Base-by-base conservation (phyloP, 2,113 vertebrate genomes). In the Tinamus guttatus region DNA sequence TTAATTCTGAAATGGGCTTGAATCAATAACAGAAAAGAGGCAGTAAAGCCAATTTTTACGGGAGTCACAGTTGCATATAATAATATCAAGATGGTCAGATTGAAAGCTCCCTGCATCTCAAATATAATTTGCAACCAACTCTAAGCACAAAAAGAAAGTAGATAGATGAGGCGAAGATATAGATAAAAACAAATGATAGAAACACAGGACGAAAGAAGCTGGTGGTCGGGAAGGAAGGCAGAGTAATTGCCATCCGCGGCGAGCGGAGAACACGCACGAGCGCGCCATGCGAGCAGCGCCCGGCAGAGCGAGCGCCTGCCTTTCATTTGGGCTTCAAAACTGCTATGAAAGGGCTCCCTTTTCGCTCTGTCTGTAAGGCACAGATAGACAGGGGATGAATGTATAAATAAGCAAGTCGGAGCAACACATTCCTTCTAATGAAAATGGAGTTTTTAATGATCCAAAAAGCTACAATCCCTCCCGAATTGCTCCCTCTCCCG, bases 1-100 rank as follows among this genome's bases (percentile, higher is more conserved):
- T 96, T 96, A 97, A 95, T 97, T 97, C 87, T 93, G 91, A 96
- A 97, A 97, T 63, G 76, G 83, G 77, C 85, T 97, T 86, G 93
- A 97, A 95, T 98, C 96, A 94, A 94, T 95, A 97, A 92, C 89
- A 95, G 64, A 90, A 97, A 96, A 95, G 90, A 95, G 60, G 58
- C 81, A 64, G 89, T 90, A 96, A 97, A 97, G 83, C 62, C 83
- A 92, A 95, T 97, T 97, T 96, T 95, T 90, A 93, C 58, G 24
- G 94, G 93, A 96, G 94, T 94, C 94, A 85, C 87, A 27, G 91
- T 80, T 94, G 94, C 95, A 84, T 97, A 92, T 97, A 97, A 96
- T 96, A 96, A 91, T 97, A 97, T 96, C 90, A 95, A 95, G 96
- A 73, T 77, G 62, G 85, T 96, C 89, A 91, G 86, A 95, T 74